These are phyloP conservation scores for Cathartes aura DNA, from an alignment of 2,113 vertebrate genomes.

Conservation along the genomic window DNA sequence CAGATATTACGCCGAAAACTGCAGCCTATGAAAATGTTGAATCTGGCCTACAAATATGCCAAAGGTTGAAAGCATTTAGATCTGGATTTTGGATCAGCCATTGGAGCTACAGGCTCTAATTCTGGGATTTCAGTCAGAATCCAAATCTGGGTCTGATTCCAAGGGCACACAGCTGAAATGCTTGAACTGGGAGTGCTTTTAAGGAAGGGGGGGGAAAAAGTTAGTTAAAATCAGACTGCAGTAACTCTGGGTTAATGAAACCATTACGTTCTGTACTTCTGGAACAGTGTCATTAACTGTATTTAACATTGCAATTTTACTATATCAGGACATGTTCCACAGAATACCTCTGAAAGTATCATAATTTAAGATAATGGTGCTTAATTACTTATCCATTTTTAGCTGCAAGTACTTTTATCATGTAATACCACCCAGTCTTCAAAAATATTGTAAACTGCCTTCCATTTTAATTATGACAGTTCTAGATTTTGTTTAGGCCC, in stretches of 20 bases:
- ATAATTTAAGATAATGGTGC: constrained; percentile 9
- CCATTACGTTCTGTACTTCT: background rate
- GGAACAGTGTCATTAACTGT: constrained; percentile 16
- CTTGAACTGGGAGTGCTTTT: background rate
- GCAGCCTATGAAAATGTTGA: background rate
- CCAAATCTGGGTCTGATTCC: background rate
- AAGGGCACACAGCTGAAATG: background rate
- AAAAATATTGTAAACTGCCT: background rate
- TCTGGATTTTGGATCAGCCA: background rate
- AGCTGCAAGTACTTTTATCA: background rate
- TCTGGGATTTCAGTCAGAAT: background rate
- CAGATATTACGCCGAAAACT: background rate
- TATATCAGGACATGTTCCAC: background rate
- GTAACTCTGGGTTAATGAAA: constrained; percentile 18
- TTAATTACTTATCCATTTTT: constrained; percentile 46
- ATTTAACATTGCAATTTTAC: constrained; percentile 29
- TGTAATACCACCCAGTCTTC: background rate
- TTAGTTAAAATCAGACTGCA: background rate
- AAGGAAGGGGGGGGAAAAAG: background rate
- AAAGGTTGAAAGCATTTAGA: background rate
- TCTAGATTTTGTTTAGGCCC: constrained; percentile 39
- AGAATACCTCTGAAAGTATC: background rate
- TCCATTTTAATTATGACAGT: constrained; percentile 11
- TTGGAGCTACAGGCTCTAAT: background rate
- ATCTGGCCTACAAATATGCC: background rate